Percentiles rank a stretch among this genome's conserved stretches.
phyloP scores from a whole-genome alignment of 1,140 invertebrate genomes.

The Spodoptera frugiperda region DNA sequence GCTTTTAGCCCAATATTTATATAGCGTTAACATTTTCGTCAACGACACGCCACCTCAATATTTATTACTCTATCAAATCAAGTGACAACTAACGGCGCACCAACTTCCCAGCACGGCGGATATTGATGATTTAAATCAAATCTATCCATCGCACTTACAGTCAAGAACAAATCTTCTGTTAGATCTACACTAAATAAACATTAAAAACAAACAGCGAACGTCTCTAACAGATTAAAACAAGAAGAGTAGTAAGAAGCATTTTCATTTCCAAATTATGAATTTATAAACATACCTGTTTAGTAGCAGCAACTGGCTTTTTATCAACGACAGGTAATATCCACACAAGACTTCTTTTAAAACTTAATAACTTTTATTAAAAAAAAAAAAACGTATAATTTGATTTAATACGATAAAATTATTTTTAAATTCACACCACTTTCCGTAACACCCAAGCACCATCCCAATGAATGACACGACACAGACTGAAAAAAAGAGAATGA shows the following conservation, averaged over 20 bases:
- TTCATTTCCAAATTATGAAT: slow-evolving; percentile 21
- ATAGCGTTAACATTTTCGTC: slow-evolving; percentile 4
- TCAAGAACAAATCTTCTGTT: slow-evolving; percentile 18
- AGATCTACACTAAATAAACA: slow-evolving; percentile 7
- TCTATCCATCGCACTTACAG: slow-evolving; percentile 38
- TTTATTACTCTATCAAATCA: slow-evolving; percentile 30
- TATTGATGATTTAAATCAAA: slow-evolving; percentile 60
- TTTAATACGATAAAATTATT: slow-evolving; percentile 13
- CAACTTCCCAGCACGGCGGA: slow-evolving; percentile 51
- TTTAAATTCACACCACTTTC: slow-evolving; percentile 30
- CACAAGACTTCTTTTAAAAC: slow-evolving; percentile 7
- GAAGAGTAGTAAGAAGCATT: slow-evolving; percentile 25
- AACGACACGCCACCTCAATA: slow-evolving; percentile 30
- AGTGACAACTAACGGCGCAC: slow-evolving; percentile 11
- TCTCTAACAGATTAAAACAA: slow-evolving; percentile 7
- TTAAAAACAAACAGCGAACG: slow-evolving; percentile 1
- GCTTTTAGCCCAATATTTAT: slow-evolving; percentile 6
- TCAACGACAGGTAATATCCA: background rate
- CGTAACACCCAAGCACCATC: slow-evolving; percentile 26
- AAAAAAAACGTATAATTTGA: background rate
- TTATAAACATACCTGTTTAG: slow-evolving; percentile 40
- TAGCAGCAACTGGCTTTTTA: background rate
- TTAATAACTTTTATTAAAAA: background rate
- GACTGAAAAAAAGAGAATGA: slow-evolving; percentile 35
- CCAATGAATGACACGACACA: slow-evolving; percentile 26